Evolutionary conservation across 2,888 invertebrate genomes (phyloP).

Genomic region (Sthenelais limicola): DNA sequence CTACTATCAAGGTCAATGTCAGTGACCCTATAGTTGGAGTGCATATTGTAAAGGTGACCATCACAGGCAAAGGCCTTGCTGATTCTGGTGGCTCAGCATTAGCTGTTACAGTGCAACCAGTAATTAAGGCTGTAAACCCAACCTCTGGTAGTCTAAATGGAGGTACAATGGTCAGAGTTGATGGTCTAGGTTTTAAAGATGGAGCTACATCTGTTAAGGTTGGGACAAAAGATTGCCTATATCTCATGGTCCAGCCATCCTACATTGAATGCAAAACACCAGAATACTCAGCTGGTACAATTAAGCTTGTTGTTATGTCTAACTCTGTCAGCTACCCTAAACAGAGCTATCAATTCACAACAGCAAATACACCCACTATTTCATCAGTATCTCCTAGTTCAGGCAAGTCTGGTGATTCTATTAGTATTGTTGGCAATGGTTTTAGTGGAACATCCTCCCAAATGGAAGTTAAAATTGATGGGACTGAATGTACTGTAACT

Average conservation of each 20-base stretch:
- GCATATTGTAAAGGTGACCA: background rate
- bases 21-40: constrained; percentile 18
- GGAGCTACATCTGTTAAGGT: background rate
- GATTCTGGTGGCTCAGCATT: background rate
- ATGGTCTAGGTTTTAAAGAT: constrained; percentile 10
- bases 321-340: constrained; percentile 25
- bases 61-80: constrained; percentile 17
- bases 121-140: background rate
- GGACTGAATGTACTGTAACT: background rate
- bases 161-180: background rate
- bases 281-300: background rate
- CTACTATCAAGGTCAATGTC: background rate
- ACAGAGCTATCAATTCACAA: constrained; percentile 44
- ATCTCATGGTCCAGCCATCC: background rate
- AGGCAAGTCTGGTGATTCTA: constrained; percentile 42
- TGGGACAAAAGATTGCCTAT: background rate
- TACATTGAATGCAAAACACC: constrained; percentile 31
- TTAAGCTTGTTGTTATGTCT: constrained; percentile 12
- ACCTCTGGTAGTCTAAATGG: constrained; percentile 19
- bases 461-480: constrained; percentile 49
- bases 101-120: background rate
- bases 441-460: constrained; percentile 53
- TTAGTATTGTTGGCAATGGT: constrained; percentile 55
- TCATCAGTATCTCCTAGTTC: constrained; percentile 55
- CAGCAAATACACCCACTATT: constrained; percentile 56